These are phyloP conservation scores for Marasmarcha lunaedactyla DNA, from an alignment of 2,888 invertebrate genomes.

Conservation along the genomic window DNA sequence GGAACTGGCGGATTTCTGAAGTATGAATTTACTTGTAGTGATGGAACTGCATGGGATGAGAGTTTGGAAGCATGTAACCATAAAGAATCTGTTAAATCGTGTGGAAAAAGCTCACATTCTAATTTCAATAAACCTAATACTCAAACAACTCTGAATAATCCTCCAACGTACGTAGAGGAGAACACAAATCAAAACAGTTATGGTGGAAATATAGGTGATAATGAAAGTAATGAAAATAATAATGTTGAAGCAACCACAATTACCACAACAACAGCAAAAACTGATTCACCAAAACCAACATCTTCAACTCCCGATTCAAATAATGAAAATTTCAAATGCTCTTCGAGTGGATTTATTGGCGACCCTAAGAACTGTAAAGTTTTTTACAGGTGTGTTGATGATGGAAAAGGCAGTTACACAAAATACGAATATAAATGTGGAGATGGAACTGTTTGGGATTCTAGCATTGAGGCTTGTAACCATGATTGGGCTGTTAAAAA, in stretches of 20 bases:
- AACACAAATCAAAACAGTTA: conserved; percentile 16
- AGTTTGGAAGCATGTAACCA: conserved; percentile 70
- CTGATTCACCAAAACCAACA: neutral
- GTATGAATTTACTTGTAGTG: conserved; percentile 69
- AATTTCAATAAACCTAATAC: conserved; percentile 12
- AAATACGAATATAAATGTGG: conserved; percentile 71
- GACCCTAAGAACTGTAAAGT: conserved; percentile 69
- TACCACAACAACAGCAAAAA: conserved; percentile 10
- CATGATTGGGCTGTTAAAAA: conserved; percentile 64
- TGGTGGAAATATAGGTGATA: conserved; percentile 11
- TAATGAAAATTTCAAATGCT: neutral
- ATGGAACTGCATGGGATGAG: conserved; percentile 74
- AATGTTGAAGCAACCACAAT: conserved; percentile 15
- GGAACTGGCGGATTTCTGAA: conserved; percentile 52
- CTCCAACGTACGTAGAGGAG: conserved; percentile 16
- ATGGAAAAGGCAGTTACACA: conserved; percentile 48
- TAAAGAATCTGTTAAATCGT: conserved; percentile 49
- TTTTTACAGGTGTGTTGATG: conserved; percentile 76
- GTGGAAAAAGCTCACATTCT: conserved; percentile 20
- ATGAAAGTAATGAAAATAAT: conserved; percentile 22
- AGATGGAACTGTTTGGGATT: conserved; percentile 73
- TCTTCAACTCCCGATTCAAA: conserved; percentile 2
- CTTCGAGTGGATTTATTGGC: conserved; percentile 72
- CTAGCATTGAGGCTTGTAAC: conserved; percentile 66
- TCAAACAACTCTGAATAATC: conserved; percentile 12